Evolutionary conservation across 2,113 vertebrate genomes (phyloP).

Genomic region (Spea multiplicata): DNA sequence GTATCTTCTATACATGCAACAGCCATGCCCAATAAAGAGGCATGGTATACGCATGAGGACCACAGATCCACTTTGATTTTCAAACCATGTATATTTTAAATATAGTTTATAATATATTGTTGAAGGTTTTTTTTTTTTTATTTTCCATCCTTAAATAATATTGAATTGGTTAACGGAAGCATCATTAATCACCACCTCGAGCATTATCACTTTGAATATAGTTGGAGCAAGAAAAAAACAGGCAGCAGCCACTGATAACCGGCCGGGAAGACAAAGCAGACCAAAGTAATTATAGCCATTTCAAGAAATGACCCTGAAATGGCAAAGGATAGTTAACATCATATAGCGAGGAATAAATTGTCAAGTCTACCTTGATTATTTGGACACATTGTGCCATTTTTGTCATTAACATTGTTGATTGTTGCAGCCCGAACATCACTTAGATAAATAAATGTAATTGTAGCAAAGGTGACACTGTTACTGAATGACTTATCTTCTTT

Average conservation of each 20-base stretch:
- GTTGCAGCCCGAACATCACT: neutral
- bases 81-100: too few species aligned
- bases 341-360: neutral
- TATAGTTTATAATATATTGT: too few species aligned
- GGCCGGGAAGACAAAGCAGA: slow-evolving; percentile 2
- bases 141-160: slow-evolving; percentile 43
- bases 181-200: slow-evolving; percentile 43
- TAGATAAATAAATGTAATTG: slow-evolving; percentile 15
- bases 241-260: slow-evolving; percentile 16
- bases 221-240: slow-evolving; percentile 11
- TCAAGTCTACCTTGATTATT: neutral
- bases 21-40: too few species aligned
- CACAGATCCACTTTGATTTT: too few species aligned
- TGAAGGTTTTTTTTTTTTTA: neutral
- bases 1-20: too few species aligned
- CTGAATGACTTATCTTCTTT: slow-evolving; percentile 13
- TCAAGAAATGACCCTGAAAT: neutral
- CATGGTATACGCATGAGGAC: too few species aligned
- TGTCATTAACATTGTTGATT: slow-evolving; percentile 5
- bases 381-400: neutral
- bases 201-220: slow-evolving; percentile 34
- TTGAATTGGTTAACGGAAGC: slow-evolving; percentile 42
- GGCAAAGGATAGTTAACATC: slow-evolving; percentile 1
- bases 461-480: slow-evolving; percentile 26
- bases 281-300: slow-evolving; percentile 11